A percentile compares a stretch with the other conserved stretches of the same genome.
Evolutionary conservation across 2,113 vertebrate species (phyloP).

Genomic region (Odontesthes bonariensis): DNA sequence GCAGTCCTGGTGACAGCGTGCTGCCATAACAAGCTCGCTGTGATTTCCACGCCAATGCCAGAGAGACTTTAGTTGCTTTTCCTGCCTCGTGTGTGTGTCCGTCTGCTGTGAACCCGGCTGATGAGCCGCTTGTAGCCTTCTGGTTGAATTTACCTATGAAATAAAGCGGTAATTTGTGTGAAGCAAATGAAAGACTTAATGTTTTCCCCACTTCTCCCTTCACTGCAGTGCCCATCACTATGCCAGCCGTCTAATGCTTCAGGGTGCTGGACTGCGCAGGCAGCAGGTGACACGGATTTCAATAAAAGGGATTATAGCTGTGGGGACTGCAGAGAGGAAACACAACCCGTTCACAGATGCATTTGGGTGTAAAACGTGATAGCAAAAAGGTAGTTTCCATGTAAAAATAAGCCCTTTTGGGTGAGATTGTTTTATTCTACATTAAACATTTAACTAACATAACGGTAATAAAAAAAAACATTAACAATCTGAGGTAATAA

Average conservation of each 20-base stretch:
- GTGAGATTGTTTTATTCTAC: neutral
- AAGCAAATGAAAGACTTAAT: constrained; percentile 51
- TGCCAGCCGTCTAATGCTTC: constrained; percentile 79
- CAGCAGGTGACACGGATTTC: constrained; percentile 85
- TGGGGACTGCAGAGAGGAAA: constrained; percentile 76
- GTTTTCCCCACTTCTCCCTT: constrained; percentile 41
- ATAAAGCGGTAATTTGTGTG: constrained; percentile 18
- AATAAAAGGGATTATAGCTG: constrained; percentile 87
- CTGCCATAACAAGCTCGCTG: constrained; percentile 63
- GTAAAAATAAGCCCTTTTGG: neutral
- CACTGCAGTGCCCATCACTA: constrained; percentile 75
- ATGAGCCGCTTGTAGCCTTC: constrained; percentile 14
- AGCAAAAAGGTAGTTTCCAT: constrained; percentile 7
- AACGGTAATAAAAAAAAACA: neutral
- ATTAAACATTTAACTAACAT: too few species aligned
- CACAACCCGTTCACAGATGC: constrained; percentile 52
- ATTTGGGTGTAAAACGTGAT: constrained; percentile 46
- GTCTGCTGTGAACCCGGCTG: neutral
- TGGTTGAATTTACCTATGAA: constrained; percentile 21
- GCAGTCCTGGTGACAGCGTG: constrained; percentile 54
- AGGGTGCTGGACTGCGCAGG: constrained; percentile 81
- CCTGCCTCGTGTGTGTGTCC: constrained; percentile 31
- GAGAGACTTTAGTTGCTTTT: constrained; percentile 33
- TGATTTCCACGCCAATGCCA: constrained; percentile 37
- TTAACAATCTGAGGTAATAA: neutral